Percentiles rank a stretch among this genome's conserved stretches.
Evolutionary conservation across 2,113 vertebrate genomes (phyloP).

Genomic region (Antechinus flavipes): DNA sequence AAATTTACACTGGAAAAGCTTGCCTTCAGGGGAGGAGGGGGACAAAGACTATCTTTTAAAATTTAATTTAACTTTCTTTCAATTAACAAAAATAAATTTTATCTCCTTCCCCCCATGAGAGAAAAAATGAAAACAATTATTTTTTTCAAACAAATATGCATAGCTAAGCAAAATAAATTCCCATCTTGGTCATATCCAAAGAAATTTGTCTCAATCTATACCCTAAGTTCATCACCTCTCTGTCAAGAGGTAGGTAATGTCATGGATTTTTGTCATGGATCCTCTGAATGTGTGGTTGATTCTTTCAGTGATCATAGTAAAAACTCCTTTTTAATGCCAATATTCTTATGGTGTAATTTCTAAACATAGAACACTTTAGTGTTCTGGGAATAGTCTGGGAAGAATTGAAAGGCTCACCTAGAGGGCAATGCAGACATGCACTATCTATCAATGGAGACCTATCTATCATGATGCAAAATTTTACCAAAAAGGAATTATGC

Average conservation of each 20-base stretch:
- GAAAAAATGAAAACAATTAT: background rate
- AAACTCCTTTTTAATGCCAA: background rate
- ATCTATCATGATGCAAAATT: too few species aligned
- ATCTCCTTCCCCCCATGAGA: background rate
- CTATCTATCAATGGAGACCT: too few species aligned
- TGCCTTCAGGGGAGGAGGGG: fast-evolving
- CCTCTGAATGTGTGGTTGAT: background rate
- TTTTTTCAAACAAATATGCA: background rate
- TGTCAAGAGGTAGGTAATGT: background rate
- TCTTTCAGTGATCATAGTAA: background rate
- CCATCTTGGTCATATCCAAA: background rate
- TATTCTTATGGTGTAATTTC: background rate
- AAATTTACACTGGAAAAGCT: background rate
- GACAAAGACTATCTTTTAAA: background rate
- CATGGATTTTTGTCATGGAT: background rate
- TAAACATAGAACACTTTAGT: background rate
- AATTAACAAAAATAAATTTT: background rate
- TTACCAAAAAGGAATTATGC: background rate
- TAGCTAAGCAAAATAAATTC: background rate
- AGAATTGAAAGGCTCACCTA: background rate
- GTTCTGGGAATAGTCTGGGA: background rate
- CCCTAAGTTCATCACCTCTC: background rate
- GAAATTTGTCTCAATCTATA: background rate
- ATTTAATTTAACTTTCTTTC: background rate
- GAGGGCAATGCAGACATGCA: background rate